These are phyloP conservation scores for Molothrus ater DNA, from an alignment of 2,797 vertebrate genomes.

Conservation along the genomic window DNA sequence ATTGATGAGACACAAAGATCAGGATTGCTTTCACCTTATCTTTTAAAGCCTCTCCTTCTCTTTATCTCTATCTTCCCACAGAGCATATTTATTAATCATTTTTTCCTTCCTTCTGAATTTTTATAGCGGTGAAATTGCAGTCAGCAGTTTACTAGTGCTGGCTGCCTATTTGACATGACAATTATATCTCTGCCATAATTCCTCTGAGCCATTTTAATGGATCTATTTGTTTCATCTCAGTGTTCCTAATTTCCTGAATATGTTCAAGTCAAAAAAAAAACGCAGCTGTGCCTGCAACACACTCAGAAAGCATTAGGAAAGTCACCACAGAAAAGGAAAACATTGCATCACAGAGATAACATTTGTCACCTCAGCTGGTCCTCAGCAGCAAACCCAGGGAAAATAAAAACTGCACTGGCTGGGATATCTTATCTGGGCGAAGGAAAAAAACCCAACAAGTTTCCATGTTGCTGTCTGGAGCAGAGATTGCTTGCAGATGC, in stretches of 20 bases:
- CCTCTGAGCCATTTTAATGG: constrained; percentile 59
- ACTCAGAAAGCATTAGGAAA: neutral
- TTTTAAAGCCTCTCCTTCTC: neutral
- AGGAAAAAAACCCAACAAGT: constrained; percentile 33
- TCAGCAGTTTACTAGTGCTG: constrained; percentile 32
- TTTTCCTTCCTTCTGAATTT: constrained; percentile 16
- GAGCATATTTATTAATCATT: constrained; percentile 34
- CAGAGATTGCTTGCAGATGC: constrained; percentile 65
- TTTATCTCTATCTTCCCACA: neutral
- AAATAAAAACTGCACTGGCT: constrained; percentile 5
- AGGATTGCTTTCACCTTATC: constrained; percentile 30
- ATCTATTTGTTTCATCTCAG: constrained; percentile 67
- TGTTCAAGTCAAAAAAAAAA: constrained; percentile 27
- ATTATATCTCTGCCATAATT: constrained; percentile 58
- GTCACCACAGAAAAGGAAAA: neutral
- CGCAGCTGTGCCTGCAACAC: constrained; percentile 31
- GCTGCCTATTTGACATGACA: constrained; percentile 55
- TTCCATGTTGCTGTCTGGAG: constrained; percentile 15
- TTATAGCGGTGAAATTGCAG: constrained; percentile 7
- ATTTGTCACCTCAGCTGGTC: constrained; percentile 31
- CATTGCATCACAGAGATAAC: constrained; percentile 49
- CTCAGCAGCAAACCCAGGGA: neutral
- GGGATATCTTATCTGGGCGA: constrained; percentile 25
- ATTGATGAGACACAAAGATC: neutral
- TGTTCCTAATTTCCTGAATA: constrained; percentile 70